Base-by-base conservation (phyloP, 1,140 invertebrate species). In the Drosophila micromelanica region DNA sequence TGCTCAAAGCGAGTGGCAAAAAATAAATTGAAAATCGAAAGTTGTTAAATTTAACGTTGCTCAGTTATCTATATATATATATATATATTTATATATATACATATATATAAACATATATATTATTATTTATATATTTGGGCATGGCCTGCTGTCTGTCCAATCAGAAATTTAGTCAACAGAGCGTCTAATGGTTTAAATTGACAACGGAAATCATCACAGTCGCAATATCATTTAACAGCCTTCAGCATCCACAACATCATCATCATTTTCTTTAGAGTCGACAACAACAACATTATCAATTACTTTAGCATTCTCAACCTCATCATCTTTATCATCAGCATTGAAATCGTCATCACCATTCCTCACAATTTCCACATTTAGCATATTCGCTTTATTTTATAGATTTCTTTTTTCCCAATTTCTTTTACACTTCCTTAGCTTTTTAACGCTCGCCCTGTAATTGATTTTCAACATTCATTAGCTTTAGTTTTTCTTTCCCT, bases 401-500 rank as follows among this genome's bases (percentile, higher is more conserved):
- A 38, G 17, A 23, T 40, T 42, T 42, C 6, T 2, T 20, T 9
- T 45, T 27, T 49, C 45, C 17, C 20, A 37, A 30, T 45, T 51
- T 42, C 40, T 37, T 40, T 40, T 30, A n/a, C 11, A 23, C 42
- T 60, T 65, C 38, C 6, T 0, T 27, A 27, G 27, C 65, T 75
- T 42, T 40, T 42, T 40, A 49, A 55, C 56, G 67, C 62, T 84
- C 60, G 76, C 73, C 60, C 65, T 81, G 82, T 87, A 86, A 86
- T 86, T 86, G 82, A 86, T 87, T 89, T 87, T 71, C 61, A 89
- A 61, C 73, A 79, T 87, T 89, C 84, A 86, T 86, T 86, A 81
- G 82, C 71, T 57, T 68, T 75, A 49, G 45, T 38, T 60, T 30
- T 67, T 61, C 60, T 54, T 37, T 62, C 42, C 40, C 40, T 52